phyloP scores from a whole-genome alignment of 2,113 vertebrate species.

The Trematomus loennbergii region DNA sequence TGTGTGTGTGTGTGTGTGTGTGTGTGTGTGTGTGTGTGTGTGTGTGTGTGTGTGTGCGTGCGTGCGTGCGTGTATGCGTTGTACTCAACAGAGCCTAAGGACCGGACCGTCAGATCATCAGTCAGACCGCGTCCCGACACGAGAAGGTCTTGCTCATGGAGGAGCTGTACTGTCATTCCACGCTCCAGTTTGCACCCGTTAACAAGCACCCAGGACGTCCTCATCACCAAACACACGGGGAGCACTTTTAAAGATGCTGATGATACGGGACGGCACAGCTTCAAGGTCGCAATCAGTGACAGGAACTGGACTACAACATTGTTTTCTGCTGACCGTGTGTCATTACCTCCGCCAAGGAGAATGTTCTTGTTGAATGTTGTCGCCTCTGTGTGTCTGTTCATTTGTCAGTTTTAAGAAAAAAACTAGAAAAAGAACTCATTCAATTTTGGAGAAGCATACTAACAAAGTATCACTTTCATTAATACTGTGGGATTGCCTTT shows the following conservation, averaged over 20 bases:
- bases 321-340: slow-evolving; percentile 37
- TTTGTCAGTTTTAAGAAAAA: no score
- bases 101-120: slow-evolving; percentile 53
- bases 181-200: slow-evolving; percentile 55
- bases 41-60: slow-evolving; percentile 11
- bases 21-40: slow-evolving; percentile 6
- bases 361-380: no score
- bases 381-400: no score
- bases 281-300: slow-evolving; percentile 63
- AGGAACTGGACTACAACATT: slow-evolving; percentile 13
- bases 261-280: slow-evolving; percentile 48
- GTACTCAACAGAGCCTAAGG: slow-evolving; percentile 53
- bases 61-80: slow-evolving; percentile 8
- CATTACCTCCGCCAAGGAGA: neutral
- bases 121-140: slow-evolving; percentile 62
- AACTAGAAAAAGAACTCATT: no score
- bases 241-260: slow-evolving; percentile 47
- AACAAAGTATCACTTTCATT: no score
- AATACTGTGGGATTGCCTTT: no score
- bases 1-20: slow-evolving; percentile 2
- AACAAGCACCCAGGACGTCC: slow-evolving; percentile 48
- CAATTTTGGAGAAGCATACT: no score
- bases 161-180: slow-evolving; percentile 49
- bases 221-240: slow-evolving; percentile 51
- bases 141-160: slow-evolving; percentile 50